These are phyloP conservation scores for Acomys russatus DNA, from an alignment of 2,797 vertebrate species.

Conservation along the genomic window DNA sequence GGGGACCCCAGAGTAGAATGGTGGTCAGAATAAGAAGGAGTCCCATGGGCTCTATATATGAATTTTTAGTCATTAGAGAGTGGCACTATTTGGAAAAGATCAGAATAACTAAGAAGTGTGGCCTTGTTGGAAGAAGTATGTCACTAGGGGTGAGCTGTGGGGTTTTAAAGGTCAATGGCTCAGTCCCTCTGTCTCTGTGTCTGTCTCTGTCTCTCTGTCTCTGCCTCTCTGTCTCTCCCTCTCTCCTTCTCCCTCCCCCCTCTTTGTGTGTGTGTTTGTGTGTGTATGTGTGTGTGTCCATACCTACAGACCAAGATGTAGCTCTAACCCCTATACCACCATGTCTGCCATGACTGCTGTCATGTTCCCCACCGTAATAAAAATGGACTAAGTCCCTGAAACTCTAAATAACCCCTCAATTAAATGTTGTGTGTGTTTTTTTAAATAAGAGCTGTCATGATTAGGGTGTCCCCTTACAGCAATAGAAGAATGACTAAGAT, in stretches of 20 bases:
- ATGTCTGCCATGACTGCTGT: not conserved
- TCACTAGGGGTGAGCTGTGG: not conserved
- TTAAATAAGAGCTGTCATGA: not conserved
- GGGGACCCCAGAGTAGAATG: not conserved
- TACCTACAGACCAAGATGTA: not conserved
- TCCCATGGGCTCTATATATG: not conserved
- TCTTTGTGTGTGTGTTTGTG: not conserved
- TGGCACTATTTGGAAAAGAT: not conserved
- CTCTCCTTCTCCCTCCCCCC: not conserved
- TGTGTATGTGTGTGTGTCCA: not conserved
- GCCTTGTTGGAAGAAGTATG: not conserved
- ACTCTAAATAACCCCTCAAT: not conserved
- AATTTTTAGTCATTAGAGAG: not conserved
- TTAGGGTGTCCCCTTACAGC: not conserved
- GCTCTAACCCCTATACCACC: not conserved
- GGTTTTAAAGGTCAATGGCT: not conserved
- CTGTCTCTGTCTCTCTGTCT: not conserved
- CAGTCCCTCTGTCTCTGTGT: not conserved
- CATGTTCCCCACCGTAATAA: too few relatives aligned
- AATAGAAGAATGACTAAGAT: not conserved
- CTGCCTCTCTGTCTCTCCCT: too few relatives aligned
- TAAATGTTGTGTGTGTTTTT: not conserved
- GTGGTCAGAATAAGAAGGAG: too few relatives aligned
- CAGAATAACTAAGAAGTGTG: too few relatives aligned
- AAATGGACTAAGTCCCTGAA: not conserved